Evolutionary conservation across 1,140 invertebrate species (phyloP), one percentile per base, ranked within the genome.

Genomic region (Ctenoplectra terminalis): DNA sequence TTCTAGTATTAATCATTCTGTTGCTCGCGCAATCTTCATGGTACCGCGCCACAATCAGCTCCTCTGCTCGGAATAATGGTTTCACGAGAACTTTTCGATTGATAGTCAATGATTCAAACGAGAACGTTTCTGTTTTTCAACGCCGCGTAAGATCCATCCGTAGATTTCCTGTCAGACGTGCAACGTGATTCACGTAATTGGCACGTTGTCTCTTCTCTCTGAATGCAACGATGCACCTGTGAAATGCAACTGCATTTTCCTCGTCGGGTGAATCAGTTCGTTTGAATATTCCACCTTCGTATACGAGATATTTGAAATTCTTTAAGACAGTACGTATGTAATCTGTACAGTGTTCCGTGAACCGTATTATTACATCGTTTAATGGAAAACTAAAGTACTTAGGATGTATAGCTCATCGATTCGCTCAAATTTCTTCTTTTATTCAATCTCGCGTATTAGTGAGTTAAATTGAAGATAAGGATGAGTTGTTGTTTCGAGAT

Each of bases 161-260:
- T 29, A 4, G 20, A 29, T 50, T 67, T 50, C 23, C 46, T 23
- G 43, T 48, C 26, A 29, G 64, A 29, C 29, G 13, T 17, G 26
- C 4, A 3, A 67, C 7, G 46, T 67, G 64, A 67, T 48, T 67
- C 64, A 34, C 29, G 43, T 67, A 50, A 67, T 31, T 50, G 64
- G 29, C 26, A 67, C 17, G 40, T 31, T 48, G 64, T 23, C 31
- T 11, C 11, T 23, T 11, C 43, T 15, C 8, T 37, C n/a, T 13
- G 43, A 48, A 17, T 3, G 15, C 6, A 9, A 31, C 46, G 43
- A 31, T 66, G 20, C 48, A 54, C 29, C 1, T 9, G 40, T 7
- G 8, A 11, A 7, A 43, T 11, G n/a, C n/a, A n/a, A n/a, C 15
- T 17, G 46, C 11, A 11, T 48, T 48, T 48, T 15, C 9, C 3